Percentiles rank a stretch among this genome's conserved stretches.
phyloP scores from a whole-genome alignment of 2,113 vertebrate species.

The Laterallus jamaicensis region DNA sequence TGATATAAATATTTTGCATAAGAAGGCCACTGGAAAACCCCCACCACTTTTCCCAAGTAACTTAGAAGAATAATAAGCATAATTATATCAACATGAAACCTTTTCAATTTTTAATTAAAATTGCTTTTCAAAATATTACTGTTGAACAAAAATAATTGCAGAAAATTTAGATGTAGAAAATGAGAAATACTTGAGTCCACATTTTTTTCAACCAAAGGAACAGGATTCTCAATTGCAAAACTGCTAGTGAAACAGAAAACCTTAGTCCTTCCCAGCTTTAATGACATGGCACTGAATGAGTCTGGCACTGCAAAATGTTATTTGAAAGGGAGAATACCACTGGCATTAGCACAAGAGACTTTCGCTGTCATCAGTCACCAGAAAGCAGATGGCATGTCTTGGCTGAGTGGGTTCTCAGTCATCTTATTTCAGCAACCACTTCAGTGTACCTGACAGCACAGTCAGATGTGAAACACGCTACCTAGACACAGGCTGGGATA shows the following conservation, averaged over 20 bases:
- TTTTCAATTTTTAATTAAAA: background rate
- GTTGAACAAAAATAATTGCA: background rate
- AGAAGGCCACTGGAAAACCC: background rate
- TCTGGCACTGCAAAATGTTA: background rate
- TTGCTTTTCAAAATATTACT: background rate
- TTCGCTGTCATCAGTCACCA: background rate
- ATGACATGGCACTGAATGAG: background rate
- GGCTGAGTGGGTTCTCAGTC: constrained; percentile 16
- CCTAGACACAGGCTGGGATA: background rate
- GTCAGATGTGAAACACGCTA: background rate
- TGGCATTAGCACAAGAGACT: background rate
- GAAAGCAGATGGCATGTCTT: constrained; percentile 33
- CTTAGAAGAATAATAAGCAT: background rate
- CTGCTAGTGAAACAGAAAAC: background rate
- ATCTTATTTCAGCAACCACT: background rate
- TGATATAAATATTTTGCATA: background rate
- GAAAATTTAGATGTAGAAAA: background rate
- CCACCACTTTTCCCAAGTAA: rapidly evolving
- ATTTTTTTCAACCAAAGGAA: background rate
- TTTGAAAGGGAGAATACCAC: background rate
- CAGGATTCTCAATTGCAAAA: background rate
- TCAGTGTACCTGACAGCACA: background rate
- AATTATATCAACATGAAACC: background rate
- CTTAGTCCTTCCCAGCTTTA: background rate
- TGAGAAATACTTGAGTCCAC: background rate